Evolutionary conservation across 2,113 vertebrate genomes (phyloP), one percentile per base, ranked within the genome.

Genomic region (Pelvicachromis taeniatus): DNA sequence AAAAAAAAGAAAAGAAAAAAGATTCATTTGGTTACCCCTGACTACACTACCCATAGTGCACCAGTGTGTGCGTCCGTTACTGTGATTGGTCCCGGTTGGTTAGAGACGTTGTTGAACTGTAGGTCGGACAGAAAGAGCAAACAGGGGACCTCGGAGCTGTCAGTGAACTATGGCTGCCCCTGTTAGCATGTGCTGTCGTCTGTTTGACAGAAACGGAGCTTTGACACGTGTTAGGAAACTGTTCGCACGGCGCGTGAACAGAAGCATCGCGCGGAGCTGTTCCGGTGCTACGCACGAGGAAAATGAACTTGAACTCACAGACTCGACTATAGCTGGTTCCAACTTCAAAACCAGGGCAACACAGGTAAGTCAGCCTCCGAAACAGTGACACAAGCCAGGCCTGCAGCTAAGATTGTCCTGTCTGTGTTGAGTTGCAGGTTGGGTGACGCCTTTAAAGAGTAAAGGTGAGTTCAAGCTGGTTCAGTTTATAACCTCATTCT

Each of bases 1-100:
- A 23, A 45, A 26, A 40, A n/a, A n/a, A n/a, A n/a, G n/a, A n/a
- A n/a, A n/a, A n/a, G n/a, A n/a, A n/a, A n/a, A n/a, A n/a, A n/a
- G n/a, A n/a, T n/a, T n/a, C n/a, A n/a, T n/a, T n/a, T 9, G 14
- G 12, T 53, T 35, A n/a, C 17, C 17, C 50, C 29, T 50, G 26
- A 95, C 95, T 91, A 82, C 92, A 90, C 16, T 94, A 91, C 94
- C 95, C 94, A 93, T 59, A 10, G 31, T 87, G 40, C 93, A 82
- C 12, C 40, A 13, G 6, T 2, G 3, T 10, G 0, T 4, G 21
- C 21, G 50, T 52, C 8, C 0, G 9, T 21, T n/a, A 4, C 4
- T 19, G 1, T 52, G 45, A 94, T 95, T 95, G 95, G 94, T 29
- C 8, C 54, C 48, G 84, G 84, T 59, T 10, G 55, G 12, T 42